These are phyloP conservation scores for Danaus chrysippus DNA, from an alignment of 2,888 invertebrate species.

Conservation along the genomic window DNA sequence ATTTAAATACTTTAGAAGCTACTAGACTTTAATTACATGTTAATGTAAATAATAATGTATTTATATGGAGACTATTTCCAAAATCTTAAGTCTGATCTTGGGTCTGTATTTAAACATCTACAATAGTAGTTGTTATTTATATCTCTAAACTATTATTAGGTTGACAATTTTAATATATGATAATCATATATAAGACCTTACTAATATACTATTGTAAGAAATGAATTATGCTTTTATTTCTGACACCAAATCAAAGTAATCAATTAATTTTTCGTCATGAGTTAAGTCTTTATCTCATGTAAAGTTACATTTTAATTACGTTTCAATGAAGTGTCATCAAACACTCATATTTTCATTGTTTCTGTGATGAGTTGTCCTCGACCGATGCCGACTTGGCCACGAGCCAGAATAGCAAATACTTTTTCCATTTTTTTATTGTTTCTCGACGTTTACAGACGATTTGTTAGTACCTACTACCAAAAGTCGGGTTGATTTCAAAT, in stretches of 20 bases:
- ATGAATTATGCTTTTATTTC: too few relatives aligned
- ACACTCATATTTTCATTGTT: constrained; percentile 32
- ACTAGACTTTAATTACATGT: too few relatives aligned
- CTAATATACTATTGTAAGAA: too few relatives aligned
- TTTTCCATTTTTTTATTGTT: constrained; percentile 26
- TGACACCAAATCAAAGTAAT: too few relatives aligned
- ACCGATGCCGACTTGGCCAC: constrained; percentile 38
- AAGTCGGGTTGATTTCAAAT: not conserved
- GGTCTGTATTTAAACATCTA: not conserved
- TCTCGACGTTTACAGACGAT: constrained; percentile 20
- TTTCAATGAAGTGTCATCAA: constrained; percentile 30
- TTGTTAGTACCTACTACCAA: constrained; percentile 9
- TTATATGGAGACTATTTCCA: not conserved
- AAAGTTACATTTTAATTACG: not conserved
- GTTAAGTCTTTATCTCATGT: not conserved
- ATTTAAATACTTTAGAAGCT: too few relatives aligned
- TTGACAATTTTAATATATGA: too few relatives aligned
- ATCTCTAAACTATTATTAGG: too few relatives aligned
- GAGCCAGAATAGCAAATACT: constrained; percentile 34
- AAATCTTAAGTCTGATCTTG: not conserved
- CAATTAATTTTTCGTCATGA: too few relatives aligned
- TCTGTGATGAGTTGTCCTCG: constrained; percentile 37
- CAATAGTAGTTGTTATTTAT: too few relatives aligned
- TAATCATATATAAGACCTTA: too few relatives aligned
- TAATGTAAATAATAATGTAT: too few relatives aligned